A percentile compares a stretch with the other conserved stretches of the same genome.
phyloP scores from a whole-genome alignment of 2,797 vertebrate genomes.

The Amblyopsis hoosieri region DNA sequence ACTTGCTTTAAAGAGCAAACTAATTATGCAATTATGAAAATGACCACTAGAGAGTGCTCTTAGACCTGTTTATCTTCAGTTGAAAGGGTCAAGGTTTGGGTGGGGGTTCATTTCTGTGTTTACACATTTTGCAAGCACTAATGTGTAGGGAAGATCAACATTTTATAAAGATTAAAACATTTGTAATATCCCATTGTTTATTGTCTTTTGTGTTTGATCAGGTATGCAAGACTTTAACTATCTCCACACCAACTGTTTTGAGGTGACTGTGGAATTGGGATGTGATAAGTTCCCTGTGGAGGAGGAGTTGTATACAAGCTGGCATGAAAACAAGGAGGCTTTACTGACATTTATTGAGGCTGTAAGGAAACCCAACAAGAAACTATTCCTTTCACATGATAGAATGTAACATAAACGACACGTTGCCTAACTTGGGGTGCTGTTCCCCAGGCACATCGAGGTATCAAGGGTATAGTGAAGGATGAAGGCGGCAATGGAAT shows the following conservation, averaged over 20 bases:
- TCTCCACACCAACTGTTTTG: conserved; percentile 96
- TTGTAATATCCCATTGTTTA: not conserved
- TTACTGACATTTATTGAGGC: conserved; percentile 87
- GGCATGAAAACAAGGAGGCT: conserved; percentile 91
- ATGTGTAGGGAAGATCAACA: too few species aligned
- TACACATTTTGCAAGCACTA: too few species aligned
- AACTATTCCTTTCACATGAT: not conserved
- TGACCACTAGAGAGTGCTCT: conserved; percentile 46
- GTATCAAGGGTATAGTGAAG: conserved; percentile 91
- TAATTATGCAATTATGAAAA: not conserved
- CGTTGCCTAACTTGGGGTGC: not conserved
- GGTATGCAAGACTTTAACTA: conserved; percentile 99
- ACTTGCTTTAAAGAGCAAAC: not conserved
- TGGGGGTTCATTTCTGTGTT: not conserved
- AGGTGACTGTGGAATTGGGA: conserved; percentile 91
- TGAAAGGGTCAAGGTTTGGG: not conserved
- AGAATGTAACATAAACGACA: not conserved
- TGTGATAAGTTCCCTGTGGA: conserved; percentile 93
- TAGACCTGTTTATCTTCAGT: conserved; percentile 5
- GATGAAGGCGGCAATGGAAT: conserved; percentile 86
- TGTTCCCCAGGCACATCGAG: conserved; percentile 85
- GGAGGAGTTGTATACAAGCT: conserved; percentile 84
- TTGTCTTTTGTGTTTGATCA: conserved; percentile 44
- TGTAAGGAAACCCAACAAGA: conserved; percentile 59
- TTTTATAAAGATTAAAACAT: too few species aligned